Evolutionary conservation across 2,113 vertebrate genomes (phyloP).

Genomic region (Zeus faber): DNA sequence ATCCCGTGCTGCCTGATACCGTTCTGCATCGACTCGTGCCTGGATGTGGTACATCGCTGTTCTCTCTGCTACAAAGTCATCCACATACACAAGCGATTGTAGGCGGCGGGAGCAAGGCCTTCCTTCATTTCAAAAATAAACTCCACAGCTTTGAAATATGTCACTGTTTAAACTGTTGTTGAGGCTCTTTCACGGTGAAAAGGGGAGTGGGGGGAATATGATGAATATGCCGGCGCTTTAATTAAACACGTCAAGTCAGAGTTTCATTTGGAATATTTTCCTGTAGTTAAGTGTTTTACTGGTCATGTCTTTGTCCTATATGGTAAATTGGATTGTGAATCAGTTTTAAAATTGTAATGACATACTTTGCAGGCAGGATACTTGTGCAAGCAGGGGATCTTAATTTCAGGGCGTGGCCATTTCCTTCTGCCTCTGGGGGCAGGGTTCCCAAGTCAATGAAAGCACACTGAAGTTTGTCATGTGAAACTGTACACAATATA

Average conservation of each 20-base stretch:
- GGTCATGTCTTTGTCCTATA: neutral
- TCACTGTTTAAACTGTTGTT: neutral
- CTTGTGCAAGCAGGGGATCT: neutral
- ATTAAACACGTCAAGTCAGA: neutral
- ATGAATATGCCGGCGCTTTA: neutral
- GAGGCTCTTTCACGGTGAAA: neutral
- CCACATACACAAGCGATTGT: constrained; percentile 78
- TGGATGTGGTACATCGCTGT: constrained; percentile 88
- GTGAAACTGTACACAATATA: too few relatives aligned
- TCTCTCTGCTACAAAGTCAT: constrained; percentile 74
- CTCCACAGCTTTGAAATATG: neutral
- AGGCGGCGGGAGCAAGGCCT: too few relatives aligned
- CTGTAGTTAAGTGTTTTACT: neutral
- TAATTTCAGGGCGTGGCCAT: too few relatives aligned
- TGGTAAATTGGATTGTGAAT: neutral
- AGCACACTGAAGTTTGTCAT: too few relatives aligned
- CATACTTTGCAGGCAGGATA: neutral
- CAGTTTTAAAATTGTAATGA: neutral
- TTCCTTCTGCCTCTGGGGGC: too few relatives aligned
- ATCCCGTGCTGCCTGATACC: constrained; percentile 85
- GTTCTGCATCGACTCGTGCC: constrained; percentile 83
- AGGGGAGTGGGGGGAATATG: neutral
- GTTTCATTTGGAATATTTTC: neutral
- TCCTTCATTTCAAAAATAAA: neutral
- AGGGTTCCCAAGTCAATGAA: too few relatives aligned